Base-by-base conservation (phyloP, 2,797 vertebrate species). In the Eulemur coronatus region DNA sequence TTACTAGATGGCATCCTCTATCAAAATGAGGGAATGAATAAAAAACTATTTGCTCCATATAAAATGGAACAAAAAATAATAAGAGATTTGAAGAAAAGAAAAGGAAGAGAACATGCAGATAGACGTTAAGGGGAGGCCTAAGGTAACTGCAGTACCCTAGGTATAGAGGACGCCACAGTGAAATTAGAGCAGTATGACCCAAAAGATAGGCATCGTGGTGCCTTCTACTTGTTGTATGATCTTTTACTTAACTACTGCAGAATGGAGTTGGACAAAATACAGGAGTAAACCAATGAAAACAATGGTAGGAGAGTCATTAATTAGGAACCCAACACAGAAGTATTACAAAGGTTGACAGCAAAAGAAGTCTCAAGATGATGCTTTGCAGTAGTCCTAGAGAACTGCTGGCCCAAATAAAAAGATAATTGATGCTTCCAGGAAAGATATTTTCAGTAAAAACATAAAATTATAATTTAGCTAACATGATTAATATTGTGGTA, bases 81-180 rank as follows among this genome's bases (percentile, higher is more conserved):
- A 43, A 78, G 13, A 80, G 57, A 48, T 55, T 11, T 22, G 46
- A 55, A 70, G 30, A 52, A 14, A 14, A 38, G 24, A 35, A 38
- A 0, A 5, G 2, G 35, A 84, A 35, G 14, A 41, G 11, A 28
- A 11, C 30, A 17, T 28, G 7, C 1, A 57, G 13, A 14, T 13
- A 41, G 18, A 0, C 10, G 26, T 8, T 22, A 46, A 12, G 55
- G 5, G 4, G 4, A 43, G 55, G 13, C 0, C 5, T 41, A 33
- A 2, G 4, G 7, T 13, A 22, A n/a, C n/a, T 20, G 10, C 3
- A 52, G 46, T 24, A 2, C 8, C 33, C 2, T 15, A 41, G 13
- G 4, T 26, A 1, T 7, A n/a, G 50, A 38, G 35, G 38, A 52
- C 14, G 12, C 5, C 8, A 41, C 35, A 35, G 12, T 48, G 52